Conservation (phyloP, 2,797 vertebrate genomes). For the Gymnothorax reevesii region DNA sequence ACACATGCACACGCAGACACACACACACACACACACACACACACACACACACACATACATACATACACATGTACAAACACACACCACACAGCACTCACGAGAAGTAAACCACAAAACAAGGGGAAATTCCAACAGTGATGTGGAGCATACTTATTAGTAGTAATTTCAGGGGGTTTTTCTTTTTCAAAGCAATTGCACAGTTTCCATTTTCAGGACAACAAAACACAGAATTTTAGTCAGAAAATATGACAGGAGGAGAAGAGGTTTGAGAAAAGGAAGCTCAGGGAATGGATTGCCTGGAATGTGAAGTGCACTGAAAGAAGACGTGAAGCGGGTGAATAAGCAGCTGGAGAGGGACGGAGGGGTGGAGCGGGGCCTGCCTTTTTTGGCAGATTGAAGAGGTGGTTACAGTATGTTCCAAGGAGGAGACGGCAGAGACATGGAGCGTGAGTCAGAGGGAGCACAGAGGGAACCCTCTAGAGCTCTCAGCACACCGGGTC, state of each 20-base stretch:
- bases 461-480: slow-evolving; percentile 16
- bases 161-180: neutral
- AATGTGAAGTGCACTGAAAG: slow-evolving; percentile 17
- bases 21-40: neutral
- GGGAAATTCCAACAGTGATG: neutral
- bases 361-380: neutral
- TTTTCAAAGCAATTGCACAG: neutral
- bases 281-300: neutral
- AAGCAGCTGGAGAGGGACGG: slow-evolving; percentile 36
- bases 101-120: neutral
- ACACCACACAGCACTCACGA: neutral
- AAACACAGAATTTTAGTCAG: neutral
- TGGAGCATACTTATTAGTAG: slow-evolving; percentile 9
- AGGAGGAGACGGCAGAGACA: neutral
- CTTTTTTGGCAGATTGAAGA: slow-evolving; percentile 7
- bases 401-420: neutral
- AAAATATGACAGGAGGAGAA: neutral
- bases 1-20: neutral
- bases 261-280: neutral
- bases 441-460: slow-evolving; percentile 17
- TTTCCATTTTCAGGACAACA: neutral
- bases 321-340: neutral
- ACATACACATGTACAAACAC: neutral
- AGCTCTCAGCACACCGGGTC: slow-evolving; percentile 35
- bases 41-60: neutral